Evolutionary conservation across 2,888 invertebrate species (phyloP).

Genomic region (Vandiemenella viatica): DNA sequence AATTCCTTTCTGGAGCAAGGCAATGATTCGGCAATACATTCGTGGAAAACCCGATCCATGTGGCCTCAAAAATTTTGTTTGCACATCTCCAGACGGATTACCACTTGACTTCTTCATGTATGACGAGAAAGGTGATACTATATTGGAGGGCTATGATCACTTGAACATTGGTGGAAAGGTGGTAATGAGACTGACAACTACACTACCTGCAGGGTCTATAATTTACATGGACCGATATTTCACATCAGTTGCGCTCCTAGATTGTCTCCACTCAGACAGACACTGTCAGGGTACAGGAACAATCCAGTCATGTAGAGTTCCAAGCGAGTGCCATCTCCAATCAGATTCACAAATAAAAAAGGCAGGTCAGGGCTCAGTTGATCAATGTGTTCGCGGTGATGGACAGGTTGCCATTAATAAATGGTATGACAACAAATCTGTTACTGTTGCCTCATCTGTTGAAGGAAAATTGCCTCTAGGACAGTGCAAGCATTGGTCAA

Average conservation of each 20-base stretch:
- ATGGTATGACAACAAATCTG: slow-evolving; percentile 11
- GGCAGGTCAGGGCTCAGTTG: background rate
- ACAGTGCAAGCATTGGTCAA: slow-evolving; percentile 8
- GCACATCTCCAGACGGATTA: background rate
- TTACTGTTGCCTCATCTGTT: slow-evolving; percentile 7
- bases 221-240: slow-evolving; percentile 10
- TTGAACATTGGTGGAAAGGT: slow-evolving; percentile 3
- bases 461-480: slow-evolving; percentile 5
- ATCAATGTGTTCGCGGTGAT: slow-evolving; percentile 6
- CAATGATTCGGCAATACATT: no score
- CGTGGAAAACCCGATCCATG: no score
- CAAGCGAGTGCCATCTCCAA: background rate
- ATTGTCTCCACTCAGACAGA: background rate
- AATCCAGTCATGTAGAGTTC: slow-evolving; percentile 6
- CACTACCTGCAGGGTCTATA: slow-evolving; percentile 1
- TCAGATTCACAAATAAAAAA: slow-evolving; percentile 3
- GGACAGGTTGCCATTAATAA: slow-evolving; percentile 5
- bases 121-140: background rate
- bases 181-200: slow-evolving; percentile 5
- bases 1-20: background rate
- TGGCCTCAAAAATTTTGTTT: no score
- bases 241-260: slow-evolving; percentile 5
- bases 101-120: background rate
- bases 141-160: background rate
- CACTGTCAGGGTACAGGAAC: slow-evolving; percentile 3